phyloP scores from a whole-genome alignment of 2,113 vertebrate genomes.

The Cavia porcellus region DNA sequence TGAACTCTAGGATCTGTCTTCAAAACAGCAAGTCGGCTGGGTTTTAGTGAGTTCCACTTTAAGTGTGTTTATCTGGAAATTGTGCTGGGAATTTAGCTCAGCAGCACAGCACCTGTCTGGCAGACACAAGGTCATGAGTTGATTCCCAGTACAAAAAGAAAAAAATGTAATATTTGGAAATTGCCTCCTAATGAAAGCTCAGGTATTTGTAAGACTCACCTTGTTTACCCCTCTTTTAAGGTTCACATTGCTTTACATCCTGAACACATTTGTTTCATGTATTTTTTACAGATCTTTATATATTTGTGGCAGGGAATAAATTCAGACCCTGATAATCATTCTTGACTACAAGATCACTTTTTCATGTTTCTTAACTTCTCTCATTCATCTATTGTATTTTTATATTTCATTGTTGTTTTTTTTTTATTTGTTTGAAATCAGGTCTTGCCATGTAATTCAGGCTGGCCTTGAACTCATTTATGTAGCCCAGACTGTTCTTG shows the following conservation, averaged over 20 bases:
- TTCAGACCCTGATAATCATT: neutral
- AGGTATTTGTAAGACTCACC: neutral
- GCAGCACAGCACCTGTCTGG: too few species aligned
- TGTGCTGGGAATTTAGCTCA: too few species aligned
- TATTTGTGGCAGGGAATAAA: neutral
- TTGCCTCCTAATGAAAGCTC: neutral
- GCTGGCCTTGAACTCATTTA: neutral
- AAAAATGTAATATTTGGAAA: neutral
- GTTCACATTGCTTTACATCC: neutral
- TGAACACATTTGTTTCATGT: constrained; percentile 1
- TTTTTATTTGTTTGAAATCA: neutral
- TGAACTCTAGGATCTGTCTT: constrained; percentile 24
- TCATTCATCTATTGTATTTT: neutral
- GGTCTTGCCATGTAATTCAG: neutral
- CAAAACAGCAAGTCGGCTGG: neutral
- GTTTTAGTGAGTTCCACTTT: neutral
- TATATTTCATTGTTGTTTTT: neutral
- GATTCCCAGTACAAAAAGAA: too few species aligned
- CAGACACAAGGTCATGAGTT: too few species aligned
- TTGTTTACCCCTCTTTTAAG: neutral
- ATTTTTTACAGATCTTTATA: neutral
- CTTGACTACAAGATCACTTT: neutral
- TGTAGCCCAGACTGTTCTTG: neutral
- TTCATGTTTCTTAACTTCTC: neutral
- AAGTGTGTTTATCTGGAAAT: neutral